Conservation (phyloP, 2,797 vertebrate species). For the Microctenopoma steveboyesi region DNA sequence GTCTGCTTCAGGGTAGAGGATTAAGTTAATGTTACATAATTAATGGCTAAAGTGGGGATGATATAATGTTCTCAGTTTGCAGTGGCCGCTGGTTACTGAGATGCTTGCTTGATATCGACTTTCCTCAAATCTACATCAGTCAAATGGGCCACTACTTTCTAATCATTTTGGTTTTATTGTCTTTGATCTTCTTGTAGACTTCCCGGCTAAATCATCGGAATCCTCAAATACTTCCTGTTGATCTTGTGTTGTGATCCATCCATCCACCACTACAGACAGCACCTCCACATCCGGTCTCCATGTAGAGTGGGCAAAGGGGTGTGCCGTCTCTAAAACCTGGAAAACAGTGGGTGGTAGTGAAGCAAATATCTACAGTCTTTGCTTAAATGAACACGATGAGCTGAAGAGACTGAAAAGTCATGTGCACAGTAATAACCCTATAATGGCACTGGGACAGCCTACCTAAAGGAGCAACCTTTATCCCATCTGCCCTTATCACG, state of each 20-base stretch:
- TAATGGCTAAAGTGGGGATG: neutral
- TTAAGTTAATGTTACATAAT: neutral
- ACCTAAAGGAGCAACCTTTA: slow-evolving; percentile 14
- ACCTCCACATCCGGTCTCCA: slow-evolving; percentile 29
- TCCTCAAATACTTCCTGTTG: slow-evolving; percentile 20
- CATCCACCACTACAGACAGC: slow-evolving; percentile 17
- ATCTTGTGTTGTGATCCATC: neutral
- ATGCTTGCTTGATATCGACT: slow-evolving; percentile 10
- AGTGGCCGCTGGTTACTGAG: neutral
- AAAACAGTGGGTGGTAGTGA: neutral
- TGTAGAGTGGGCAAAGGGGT: neutral
- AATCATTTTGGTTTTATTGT: neutral
- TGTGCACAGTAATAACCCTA: slow-evolving; percentile 11
- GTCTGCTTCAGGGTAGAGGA: neutral
- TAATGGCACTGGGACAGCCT: slow-evolving; percentile 40
- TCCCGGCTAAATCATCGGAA: slow-evolving; percentile 4
- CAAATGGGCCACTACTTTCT: neutral
- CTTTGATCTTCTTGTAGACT: slow-evolving; percentile 37
- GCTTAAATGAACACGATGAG: neutral
- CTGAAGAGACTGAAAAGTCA: neutral
- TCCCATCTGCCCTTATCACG: neutral
- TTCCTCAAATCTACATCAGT: neutral
- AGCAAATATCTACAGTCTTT: neutral
- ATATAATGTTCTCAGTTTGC: neutral
- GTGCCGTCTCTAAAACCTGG: neutral